Evolutionary conservation across 2,888 invertebrate species (phyloP), one percentile per base, ranked within the genome.

Genomic region (Toxonevra muliebris): DNA sequence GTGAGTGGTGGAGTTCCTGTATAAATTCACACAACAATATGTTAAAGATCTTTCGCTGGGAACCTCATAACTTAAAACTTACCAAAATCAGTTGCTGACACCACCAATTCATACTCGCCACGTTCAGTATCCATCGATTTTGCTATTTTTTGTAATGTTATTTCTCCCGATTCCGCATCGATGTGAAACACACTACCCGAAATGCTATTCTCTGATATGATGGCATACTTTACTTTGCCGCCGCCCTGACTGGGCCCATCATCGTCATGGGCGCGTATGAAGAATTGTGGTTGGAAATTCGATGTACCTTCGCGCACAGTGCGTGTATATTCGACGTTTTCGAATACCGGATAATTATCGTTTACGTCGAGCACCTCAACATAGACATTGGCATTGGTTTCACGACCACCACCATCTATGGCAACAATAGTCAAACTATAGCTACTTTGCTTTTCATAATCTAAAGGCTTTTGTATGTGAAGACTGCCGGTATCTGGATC

Each of bases 341-440:
- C 92, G 79, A 93, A 94, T 1, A 87, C 78, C 0, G 94, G 94
- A 40, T 89, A 86, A 75, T 94, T 93, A 77, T 94, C 94, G 75
- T 94, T 94, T 0, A 92, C 88, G 77, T 94, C 94, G 7, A 90
- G 79, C 0, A 94, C 87, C 72, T 92, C 91, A 13, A 94, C 87
- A 61, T 90, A 89, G 48, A 93, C 86, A 81, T 92, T 92, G 0
- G 90, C 90, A 41, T 91, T 90, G 0, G 91, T 88, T 13, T 91
- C 88, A 73, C 89, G 88, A 0, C 92, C 93, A 0, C 95, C 94
- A 0, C 93, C 93, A 79, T 96, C 95, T 71, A 88, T 89, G 0
- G 94, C 95, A 71, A 93, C 92, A 63, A 93, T 87, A 0, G 92
- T 93, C 66, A 95, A 83, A 68, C 93, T 93, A 73, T 92, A 95